These are phyloP conservation scores for Sylvicola cinctus DNA, from an alignment of 2,888 invertebrate genomes.

Conservation along the genomic window DNA sequence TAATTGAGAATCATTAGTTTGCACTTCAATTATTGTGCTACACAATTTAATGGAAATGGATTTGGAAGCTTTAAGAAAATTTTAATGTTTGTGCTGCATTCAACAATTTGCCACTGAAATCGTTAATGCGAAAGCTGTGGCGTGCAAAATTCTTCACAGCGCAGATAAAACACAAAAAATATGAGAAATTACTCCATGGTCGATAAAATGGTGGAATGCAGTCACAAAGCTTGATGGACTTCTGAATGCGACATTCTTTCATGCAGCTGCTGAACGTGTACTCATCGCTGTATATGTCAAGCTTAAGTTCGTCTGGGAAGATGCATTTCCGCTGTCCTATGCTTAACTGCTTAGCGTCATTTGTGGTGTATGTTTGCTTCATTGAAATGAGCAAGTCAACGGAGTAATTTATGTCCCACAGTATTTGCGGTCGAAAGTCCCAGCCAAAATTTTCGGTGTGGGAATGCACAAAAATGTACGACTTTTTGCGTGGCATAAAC, in stretches of 20 bases:
- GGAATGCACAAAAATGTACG: constrained; percentile 37
- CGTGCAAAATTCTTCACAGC: too few species aligned
- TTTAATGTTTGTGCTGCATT: constrained; percentile 1
- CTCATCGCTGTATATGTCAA: constrained; percentile 31
- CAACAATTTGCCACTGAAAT: neutral
- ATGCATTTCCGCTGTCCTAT: constrained; percentile 48
- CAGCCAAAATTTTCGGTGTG: constrained; percentile 48
- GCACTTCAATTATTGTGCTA: neutral
- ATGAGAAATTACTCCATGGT: constrained; percentile 28
- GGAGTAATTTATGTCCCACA: constrained; percentile 34
- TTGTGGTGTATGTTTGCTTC: constrained; percentile 56
- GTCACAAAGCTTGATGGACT: constrained; percentile 37
- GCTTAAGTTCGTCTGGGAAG: constrained; percentile 41
- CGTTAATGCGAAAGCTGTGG: too few species aligned
- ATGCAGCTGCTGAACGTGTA: constrained; percentile 58
- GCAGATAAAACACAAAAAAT: too few species aligned
- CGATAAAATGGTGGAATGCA: constrained; percentile 57
- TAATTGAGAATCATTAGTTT: constrained; percentile 2
- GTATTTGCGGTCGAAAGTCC: constrained; percentile 42
- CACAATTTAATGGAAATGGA: neutral
- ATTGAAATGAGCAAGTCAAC: constrained; percentile 34
- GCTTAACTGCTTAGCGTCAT: constrained; percentile 45
- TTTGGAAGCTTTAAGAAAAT: neutral
- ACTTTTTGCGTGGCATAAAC: constrained; percentile 18
- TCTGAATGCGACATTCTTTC: constrained; percentile 49